Percentiles rank a stretch among this genome's conserved stretches.
Evolutionary conservation across 2,888 invertebrate species (phyloP).

Genomic region (Suillia variegata): DNA sequence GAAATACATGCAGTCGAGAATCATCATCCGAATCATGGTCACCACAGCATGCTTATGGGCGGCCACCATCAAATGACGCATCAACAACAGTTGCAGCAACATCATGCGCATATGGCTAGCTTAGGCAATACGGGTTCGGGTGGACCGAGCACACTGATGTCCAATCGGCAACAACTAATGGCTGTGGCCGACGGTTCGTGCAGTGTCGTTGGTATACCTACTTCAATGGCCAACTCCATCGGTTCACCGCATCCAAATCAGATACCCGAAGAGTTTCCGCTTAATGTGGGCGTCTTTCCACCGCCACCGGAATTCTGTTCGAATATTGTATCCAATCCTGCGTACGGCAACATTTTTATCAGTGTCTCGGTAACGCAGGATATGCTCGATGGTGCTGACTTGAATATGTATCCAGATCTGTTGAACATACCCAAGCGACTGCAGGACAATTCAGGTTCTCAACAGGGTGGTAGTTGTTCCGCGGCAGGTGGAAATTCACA

Average conservation of each 20-base stretch:
- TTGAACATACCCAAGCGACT: slow-evolving; percentile 71
- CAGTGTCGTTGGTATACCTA: slow-evolving; percentile 53
- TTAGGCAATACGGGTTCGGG: slow-evolving; percentile 21
- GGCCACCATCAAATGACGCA: slow-evolving; percentile 21
- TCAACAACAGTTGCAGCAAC: slow-evolving; percentile 31
- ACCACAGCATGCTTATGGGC: slow-evolving; percentile 33
- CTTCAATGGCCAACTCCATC: slow-evolving; percentile 40
- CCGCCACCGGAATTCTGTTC: slow-evolving; percentile 68
- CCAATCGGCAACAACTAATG: slow-evolving; percentile 47
- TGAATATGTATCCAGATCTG: slow-evolving; percentile 80
- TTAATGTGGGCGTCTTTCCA: slow-evolving; percentile 63
- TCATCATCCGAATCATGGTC: slow-evolving; percentile 46
- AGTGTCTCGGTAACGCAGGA: slow-evolving; percentile 81
- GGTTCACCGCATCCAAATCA: slow-evolving; percentile 44
- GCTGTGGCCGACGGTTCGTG: slow-evolving; percentile 53
- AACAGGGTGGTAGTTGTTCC: slow-evolving; percentile 18
- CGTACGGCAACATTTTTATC: slow-evolving; percentile 76
- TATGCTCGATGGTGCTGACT: slow-evolving; percentile 65
- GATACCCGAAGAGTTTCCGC: slow-evolving; percentile 60
- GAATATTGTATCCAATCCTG: slow-evolving; percentile 59
- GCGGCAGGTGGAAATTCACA: background rate
- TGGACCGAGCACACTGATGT: slow-evolving; percentile 22
- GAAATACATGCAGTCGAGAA: slow-evolving; percentile 67
- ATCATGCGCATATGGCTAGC: slow-evolving; percentile 34
- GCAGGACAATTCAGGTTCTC: slow-evolving; percentile 47